Conservation (phyloP, 2,113 vertebrate species). For the Phocoena phocoena region DNA sequence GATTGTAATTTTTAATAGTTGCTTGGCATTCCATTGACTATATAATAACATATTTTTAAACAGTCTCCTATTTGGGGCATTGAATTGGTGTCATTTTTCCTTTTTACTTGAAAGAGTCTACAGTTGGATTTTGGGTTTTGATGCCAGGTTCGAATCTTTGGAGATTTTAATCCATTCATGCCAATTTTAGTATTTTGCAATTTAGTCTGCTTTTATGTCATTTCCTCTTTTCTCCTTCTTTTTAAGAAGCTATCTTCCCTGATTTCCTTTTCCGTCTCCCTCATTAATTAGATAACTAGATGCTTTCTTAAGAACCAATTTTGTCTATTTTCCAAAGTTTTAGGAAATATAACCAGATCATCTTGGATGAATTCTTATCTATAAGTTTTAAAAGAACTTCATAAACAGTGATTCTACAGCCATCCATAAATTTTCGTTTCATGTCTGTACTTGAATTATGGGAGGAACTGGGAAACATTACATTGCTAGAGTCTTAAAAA, state of each 20-base stretch:
- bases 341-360: background rate
- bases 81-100: background rate
- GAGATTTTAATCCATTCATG: background rate
- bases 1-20: background rate
- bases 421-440: background rate
- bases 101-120: background rate
- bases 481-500: background rate
- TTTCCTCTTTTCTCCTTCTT: background rate
- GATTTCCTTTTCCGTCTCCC: background rate
- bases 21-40: background rate
- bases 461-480: background rate
- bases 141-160: background rate
- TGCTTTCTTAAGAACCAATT: background rate
- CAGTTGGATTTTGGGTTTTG: background rate
- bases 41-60: background rate
- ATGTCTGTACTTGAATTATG: background rate
- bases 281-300: background rate
- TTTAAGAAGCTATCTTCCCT: background rate
- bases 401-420: background rate
- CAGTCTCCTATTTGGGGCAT: background rate
- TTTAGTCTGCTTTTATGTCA: background rate
- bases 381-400: background rate
- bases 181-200: background rate
- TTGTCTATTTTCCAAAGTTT: background rate
- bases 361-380: conserved; percentile 3